Percentiles rank a stretch among this genome's conserved stretches.
These are phyloP conservation scores for Diadema setosum DNA, from an alignment of 35 echinoderm and acorn worm species.

Conservation along the genomic window DNA sequence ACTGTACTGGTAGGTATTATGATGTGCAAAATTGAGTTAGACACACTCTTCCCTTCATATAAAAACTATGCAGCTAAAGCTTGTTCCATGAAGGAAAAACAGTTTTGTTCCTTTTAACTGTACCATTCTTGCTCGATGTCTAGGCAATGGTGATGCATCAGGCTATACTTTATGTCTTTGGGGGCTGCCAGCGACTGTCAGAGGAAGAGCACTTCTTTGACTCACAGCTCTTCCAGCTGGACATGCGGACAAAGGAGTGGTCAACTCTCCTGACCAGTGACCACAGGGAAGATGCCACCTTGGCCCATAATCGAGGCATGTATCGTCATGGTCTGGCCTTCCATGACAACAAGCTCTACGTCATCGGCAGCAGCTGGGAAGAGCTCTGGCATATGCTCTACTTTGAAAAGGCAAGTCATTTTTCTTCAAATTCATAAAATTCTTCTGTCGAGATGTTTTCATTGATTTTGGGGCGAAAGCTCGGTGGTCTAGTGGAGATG, in stretches of 20 bases:
- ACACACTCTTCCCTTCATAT: too few species aligned
- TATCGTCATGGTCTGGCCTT: slow-evolving; percentile 43
- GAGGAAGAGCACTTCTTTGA: slow-evolving; percentile 62
- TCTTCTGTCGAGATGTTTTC: too few species aligned
- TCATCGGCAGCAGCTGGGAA: slow-evolving; percentile 57
- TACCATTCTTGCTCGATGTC: too few species aligned
- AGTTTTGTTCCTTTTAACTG: too few species aligned
- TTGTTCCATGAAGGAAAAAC: too few species aligned
- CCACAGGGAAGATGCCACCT: neutral
- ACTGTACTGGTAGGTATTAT: too few species aligned
- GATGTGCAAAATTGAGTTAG: too few species aligned
- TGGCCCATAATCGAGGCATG: slow-evolving; percentile 19
- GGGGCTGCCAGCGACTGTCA: slow-evolving; percentile 51
- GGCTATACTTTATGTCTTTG: slow-evolving; percentile 44
- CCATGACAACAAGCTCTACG: slow-evolving; percentile 20
- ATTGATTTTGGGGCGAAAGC: too few species aligned
- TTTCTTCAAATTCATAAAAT: too few species aligned
- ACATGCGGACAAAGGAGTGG: slow-evolving; percentile 38
- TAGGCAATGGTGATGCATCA: slow-evolving; percentile 53
- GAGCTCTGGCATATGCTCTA: slow-evolving; percentile 8
- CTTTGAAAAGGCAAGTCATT: neutral
- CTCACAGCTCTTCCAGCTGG: slow-evolving; percentile 48
- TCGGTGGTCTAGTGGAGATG: too few species aligned
- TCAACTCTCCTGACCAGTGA: neutral
- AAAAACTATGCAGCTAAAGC: too few species aligned